Percentiles rank a stretch among this genome's conserved stretches.
Evolutionary conservation across 2,797 vertebrate genomes (phyloP).

Genomic region (Crocodylus rhombifer): DNA sequence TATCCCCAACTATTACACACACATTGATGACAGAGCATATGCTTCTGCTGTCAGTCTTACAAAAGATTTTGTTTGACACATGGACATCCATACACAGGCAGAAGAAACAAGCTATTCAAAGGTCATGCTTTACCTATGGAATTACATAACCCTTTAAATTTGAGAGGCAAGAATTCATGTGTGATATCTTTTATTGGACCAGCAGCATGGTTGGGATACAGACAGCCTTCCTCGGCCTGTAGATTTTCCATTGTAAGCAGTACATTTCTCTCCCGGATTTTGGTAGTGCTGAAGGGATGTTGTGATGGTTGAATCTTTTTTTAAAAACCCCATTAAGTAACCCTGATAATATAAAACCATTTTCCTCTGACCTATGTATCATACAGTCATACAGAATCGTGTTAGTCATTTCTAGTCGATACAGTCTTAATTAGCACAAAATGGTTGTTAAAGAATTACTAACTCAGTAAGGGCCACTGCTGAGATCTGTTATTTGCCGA

Average conservation of each 20-base stretch:
- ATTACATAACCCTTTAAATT: neutral
- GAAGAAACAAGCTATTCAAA: rapidly evolving
- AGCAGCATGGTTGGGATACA: no score
- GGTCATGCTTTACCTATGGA: rapidly evolving
- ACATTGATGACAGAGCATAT: neutral
- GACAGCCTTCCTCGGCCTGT: no score
- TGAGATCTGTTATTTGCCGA: neutral
- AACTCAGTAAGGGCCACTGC: rapidly evolving
- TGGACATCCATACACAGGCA: rapidly evolving
- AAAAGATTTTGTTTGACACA: rapidly evolving
- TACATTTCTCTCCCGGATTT: no score
- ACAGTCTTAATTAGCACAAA: neutral
- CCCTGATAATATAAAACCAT: no score
- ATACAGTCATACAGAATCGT: rapidly evolving
- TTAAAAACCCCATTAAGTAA: no score
- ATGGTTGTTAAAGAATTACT: neutral
- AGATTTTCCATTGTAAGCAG: no score
- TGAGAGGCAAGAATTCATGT: no score
- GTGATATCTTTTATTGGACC: no score
- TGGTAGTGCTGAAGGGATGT: no score
- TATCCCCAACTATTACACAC: rapidly evolving
- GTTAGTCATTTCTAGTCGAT: neutral
- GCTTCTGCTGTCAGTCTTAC: rapidly evolving
- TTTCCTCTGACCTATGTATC: no score
- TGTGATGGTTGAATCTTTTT: no score